A percentile compares a stretch with the other conserved stretches of the same genome.
Evolutionary conservation across 2,888 invertebrate genomes (phyloP).

Genomic region (Agrotis segetum): DNA sequence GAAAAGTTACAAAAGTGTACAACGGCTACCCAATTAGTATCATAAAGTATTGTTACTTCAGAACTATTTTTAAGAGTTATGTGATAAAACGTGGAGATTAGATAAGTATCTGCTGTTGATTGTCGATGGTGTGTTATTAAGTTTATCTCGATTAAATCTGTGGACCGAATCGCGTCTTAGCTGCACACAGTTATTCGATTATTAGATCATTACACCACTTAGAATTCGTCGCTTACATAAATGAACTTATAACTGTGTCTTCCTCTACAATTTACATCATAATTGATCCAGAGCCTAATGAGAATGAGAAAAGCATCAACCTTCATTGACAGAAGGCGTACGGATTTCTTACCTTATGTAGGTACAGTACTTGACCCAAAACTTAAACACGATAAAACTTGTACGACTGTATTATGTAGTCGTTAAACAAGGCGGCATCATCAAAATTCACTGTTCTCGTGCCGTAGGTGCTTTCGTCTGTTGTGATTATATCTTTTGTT

Average conservation of each 20-base stretch:
- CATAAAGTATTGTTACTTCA: constrained; percentile 42
- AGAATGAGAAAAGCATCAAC: too few species aligned
- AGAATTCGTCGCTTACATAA: constrained; percentile 4
- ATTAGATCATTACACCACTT: constrained; percentile 20
- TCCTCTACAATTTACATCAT: neutral
- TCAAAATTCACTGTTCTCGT: constrained; percentile 45
- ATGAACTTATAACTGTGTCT: neutral
- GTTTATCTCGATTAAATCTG: constrained; percentile 69
- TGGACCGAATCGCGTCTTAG: constrained; percentile 35
- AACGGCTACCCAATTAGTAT: constrained; percentile 45
- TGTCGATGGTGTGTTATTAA: constrained; percentile 70
- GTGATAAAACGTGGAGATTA: constrained; percentile 63
- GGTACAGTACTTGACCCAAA: constrained; percentile 51
- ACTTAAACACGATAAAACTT: constrained; percentile 48
- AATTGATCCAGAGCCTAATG: neutral
- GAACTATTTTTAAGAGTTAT: constrained; percentile 53
- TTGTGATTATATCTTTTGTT: constrained; percentile 46
- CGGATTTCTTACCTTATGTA: constrained; percentile 26
- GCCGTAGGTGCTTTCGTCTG: constrained; percentile 36
- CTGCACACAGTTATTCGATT: constrained; percentile 50
- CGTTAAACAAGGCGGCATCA: constrained; percentile 46
- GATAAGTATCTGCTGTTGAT: constrained; percentile 68
- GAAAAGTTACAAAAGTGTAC: constrained; percentile 46
- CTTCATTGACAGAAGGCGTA: constrained; percentile 21
- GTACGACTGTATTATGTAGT: constrained; percentile 20